Evolutionary conservation across 2,888 invertebrate genomes (phyloP).

Genomic region (Perithous albicinctus): DNA sequence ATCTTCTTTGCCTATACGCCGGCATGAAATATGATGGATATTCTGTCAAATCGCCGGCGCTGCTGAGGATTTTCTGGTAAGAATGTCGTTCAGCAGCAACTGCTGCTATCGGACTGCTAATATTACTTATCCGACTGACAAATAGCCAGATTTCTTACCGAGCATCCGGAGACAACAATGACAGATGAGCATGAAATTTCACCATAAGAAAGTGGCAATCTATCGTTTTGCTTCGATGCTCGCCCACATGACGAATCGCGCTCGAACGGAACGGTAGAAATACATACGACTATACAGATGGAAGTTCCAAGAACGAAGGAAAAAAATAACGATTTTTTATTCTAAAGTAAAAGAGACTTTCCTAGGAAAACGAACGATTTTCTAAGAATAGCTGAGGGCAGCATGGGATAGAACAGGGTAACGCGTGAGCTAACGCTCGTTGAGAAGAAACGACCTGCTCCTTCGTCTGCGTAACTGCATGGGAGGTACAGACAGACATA

Average conservation of each 20-base stretch:
- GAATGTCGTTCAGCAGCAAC: not conserved
- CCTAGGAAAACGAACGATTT: not conserved
- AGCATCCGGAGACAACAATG: conserved; percentile 22
- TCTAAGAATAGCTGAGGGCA: conserved; percentile 20
- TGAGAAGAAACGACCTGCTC: conserved; percentile 33
- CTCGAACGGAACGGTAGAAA: not conserved
- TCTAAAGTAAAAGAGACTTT: not conserved
- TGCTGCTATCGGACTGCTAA: conserved; percentile 3
- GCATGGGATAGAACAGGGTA: conserved; percentile 10
- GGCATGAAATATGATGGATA: conserved; percentile 7
- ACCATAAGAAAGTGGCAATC: conserved; percentile 20
- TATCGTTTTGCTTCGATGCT: conserved; percentile 6
- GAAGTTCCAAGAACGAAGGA: conserved; percentile 5
- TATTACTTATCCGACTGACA: conserved; percentile 22
- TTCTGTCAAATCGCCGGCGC: not conserved
- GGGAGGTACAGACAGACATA: conserved; percentile 50
- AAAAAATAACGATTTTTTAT: conserved; percentile 1
- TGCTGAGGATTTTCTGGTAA: not conserved
- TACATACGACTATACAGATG: not conserved
- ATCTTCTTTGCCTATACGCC: not conserved
- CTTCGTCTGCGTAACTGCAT: conserved; percentile 36
- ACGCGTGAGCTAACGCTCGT: conserved; percentile 16
- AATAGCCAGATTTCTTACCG: conserved; percentile 2
- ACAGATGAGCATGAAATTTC: conserved; percentile 19
- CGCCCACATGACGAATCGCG: not conserved